A percentile compares a stretch with the other conserved stretches of the same genome.
Evolutionary conservation across 2,888 invertebrate species (phyloP).

Genomic region (Pocota personata): DNA sequence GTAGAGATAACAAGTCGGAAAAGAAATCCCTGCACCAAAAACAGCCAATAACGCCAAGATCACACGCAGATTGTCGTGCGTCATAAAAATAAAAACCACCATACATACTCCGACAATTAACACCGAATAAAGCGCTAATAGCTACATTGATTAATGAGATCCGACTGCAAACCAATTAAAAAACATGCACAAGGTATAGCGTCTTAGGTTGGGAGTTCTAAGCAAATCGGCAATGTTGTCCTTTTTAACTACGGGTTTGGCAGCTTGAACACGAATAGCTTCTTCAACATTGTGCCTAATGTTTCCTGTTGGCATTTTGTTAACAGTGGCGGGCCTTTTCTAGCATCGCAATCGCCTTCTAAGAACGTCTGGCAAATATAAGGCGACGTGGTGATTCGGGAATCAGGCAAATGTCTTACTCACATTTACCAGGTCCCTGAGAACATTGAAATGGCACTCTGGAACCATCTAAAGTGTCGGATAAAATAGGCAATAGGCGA

Average conservation of each 20-base stretch:
- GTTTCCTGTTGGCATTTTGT: slow-evolving; percentile 83
- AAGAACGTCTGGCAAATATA: slow-evolving; percentile 85
- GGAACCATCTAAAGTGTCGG: slow-evolving; percentile 86
- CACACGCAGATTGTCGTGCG: slow-evolving; percentile 73
- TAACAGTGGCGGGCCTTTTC: slow-evolving; percentile 85
- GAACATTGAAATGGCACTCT: slow-evolving; percentile 86
- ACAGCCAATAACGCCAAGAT: slow-evolving; percentile 86
- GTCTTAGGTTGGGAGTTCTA: slow-evolving; percentile 87
- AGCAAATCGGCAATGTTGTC: slow-evolving; percentile 86
- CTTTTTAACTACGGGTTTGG: slow-evolving; percentile 1
- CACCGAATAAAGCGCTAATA: slow-evolving; percentile 87
- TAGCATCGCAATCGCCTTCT: slow-evolving; percentile 85
- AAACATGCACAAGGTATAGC: slow-evolving; percentile 83
- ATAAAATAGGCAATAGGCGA: slow-evolving; percentile 78
- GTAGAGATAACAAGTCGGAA: slow-evolving; percentile 92
- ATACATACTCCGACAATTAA: slow-evolving; percentile 86
- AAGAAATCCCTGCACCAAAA: slow-evolving; percentile 90
- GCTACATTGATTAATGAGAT: slow-evolving; percentile 91
- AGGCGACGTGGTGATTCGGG: slow-evolving; percentile 92
- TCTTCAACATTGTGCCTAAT: slow-evolving; percentile 81
- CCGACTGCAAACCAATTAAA: slow-evolving; percentile 86
- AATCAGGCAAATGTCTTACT: slow-evolving; percentile 87
- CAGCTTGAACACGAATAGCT: slow-evolving; percentile 82
- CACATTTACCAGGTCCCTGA: no score
- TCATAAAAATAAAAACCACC: slow-evolving; percentile 86